These are phyloP conservation scores for Chaenogobius annularis DNA, from an alignment of 2,113 vertebrate species.

Conservation along the genomic window DNA sequence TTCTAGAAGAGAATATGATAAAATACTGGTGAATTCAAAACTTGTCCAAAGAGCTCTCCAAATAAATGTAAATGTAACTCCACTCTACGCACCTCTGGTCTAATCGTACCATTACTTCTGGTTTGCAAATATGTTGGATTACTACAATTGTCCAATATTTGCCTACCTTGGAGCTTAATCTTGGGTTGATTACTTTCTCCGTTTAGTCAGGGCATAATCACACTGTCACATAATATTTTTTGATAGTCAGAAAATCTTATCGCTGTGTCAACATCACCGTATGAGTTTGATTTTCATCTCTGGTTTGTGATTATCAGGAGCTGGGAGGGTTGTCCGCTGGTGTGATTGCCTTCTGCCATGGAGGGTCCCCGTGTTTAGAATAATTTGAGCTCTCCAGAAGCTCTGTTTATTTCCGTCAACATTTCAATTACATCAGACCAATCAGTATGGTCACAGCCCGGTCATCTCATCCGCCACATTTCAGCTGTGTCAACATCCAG, in stretches of 20 bases:
- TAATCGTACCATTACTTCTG: slow-evolving; percentile 24
- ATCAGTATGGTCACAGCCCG: slow-evolving; percentile 72
- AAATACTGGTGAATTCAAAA: too few relatives aligned
- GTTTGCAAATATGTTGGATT: slow-evolving; percentile 27
- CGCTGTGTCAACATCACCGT: slow-evolving; percentile 64
- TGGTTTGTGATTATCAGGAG: slow-evolving; percentile 48
- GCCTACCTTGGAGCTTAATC: slow-evolving; percentile 55
- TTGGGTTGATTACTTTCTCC: slow-evolving; percentile 45
- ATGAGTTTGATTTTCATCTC: slow-evolving; percentile 28
- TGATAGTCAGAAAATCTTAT: slow-evolving; percentile 45
- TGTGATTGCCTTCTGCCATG: slow-evolving; percentile 58
- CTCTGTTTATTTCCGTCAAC: slow-evolving; percentile 69
- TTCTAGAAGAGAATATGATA: too few relatives aligned
- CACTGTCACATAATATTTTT: slow-evolving; percentile 36
- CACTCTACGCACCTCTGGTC: neutral
- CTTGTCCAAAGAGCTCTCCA: too few relatives aligned
- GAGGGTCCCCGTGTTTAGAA: slow-evolving; percentile 46
- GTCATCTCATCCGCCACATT: slow-evolving; percentile 60
- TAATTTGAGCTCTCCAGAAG: slow-evolving; percentile 60
- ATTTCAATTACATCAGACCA: slow-evolving; percentile 70
- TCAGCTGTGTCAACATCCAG: slow-evolving; percentile 68
- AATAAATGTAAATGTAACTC: neutral
- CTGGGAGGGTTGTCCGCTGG: slow-evolving; percentile 42
- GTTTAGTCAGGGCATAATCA: slow-evolving; percentile 36
- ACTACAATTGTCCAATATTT: slow-evolving; percentile 31